phyloP scores from a whole-genome alignment of 2,888 invertebrate species.

The Exephanes ischioxanthus region DNA sequence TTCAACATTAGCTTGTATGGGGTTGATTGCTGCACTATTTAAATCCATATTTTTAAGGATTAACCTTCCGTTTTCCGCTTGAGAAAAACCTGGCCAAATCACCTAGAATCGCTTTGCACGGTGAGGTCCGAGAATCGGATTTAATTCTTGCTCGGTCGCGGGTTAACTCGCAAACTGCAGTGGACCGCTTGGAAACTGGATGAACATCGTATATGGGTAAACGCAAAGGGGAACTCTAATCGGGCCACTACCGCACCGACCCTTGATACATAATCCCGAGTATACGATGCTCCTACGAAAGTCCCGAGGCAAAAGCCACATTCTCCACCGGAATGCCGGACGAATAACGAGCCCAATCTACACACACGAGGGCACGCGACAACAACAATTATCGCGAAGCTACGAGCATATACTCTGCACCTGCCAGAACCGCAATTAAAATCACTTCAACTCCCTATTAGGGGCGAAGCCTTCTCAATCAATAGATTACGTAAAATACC shows the following conservation, averaged over 20 bases:
- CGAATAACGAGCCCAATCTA: conserved; percentile 7
- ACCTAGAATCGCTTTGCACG: not conserved
- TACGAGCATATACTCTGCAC: not conserved
- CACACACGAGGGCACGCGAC: not conserved
- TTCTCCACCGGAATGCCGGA: not conserved
- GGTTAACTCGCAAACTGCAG: conserved; percentile 8
- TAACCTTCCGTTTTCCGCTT: not conserved
- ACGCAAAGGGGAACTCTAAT: conserved; percentile 56
- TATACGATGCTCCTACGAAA: conserved; percentile 33
- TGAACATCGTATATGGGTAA: conserved; percentile 18
- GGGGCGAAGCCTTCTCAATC: conserved; percentile 12
- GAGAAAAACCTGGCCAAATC: not conserved
- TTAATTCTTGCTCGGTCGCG: not conserved
- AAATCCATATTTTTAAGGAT: too few species aligned
- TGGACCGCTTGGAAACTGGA: conserved; percentile 33
- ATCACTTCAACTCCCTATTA: conserved; percentile 35
- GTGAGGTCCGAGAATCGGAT: conserved; percentile 44
- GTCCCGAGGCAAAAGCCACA: conserved; percentile 18
- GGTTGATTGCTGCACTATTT: too few species aligned
- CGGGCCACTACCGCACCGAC: conserved; percentile 35
- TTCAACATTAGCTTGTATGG: not conserved
- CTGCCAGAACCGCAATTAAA: conserved; percentile 28
- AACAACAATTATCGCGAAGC: conserved; percentile 20
- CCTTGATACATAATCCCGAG: conserved; percentile 14
- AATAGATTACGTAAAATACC: conserved; percentile 21